Evolutionary conservation across 2,113 vertebrate genomes (phyloP).

Genomic region (Anthoscopus minutus): DNA sequence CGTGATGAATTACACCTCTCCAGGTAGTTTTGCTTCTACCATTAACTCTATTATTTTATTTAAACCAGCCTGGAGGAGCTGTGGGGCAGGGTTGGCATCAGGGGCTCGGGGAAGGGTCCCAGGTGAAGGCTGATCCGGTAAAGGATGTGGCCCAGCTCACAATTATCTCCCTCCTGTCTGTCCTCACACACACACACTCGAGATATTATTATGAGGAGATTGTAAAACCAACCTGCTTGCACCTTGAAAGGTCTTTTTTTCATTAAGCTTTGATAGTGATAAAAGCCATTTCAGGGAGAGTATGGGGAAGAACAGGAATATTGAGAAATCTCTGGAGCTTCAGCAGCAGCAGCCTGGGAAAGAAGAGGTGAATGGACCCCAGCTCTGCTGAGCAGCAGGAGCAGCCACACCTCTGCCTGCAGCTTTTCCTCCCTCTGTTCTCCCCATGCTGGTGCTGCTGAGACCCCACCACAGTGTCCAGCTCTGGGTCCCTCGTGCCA

Average conservation of each 20-base stretch:
- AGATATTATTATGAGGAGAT: neutral
- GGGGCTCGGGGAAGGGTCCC: constrained; percentile 1
- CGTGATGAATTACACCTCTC: constrained; percentile 70
- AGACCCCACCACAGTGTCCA: neutral
- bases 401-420: neutral
- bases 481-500: neutral
- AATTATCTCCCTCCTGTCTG: neutral
- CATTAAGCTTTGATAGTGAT: neutral
- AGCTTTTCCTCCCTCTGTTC: neutral
- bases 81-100: neutral
- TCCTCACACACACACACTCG: rapidly evolving
- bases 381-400: neutral
- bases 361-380: neutral
- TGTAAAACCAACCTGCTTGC: neutral
- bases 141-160: neutral
- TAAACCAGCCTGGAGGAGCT: constrained; percentile 46
- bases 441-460: neutral
- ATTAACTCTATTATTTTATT: constrained; percentile 70
- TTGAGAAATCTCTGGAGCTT: neutral
- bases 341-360: neutral
- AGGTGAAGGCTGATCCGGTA: neutral
- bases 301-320: neutral
- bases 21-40: constrained; percentile 66
- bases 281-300: neutral
- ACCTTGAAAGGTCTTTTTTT: neutral